These are phyloP conservation scores for Oreochromis mossambicus DNA, from an alignment of 2,797 vertebrate species.

Conservation along the genomic window DNA sequence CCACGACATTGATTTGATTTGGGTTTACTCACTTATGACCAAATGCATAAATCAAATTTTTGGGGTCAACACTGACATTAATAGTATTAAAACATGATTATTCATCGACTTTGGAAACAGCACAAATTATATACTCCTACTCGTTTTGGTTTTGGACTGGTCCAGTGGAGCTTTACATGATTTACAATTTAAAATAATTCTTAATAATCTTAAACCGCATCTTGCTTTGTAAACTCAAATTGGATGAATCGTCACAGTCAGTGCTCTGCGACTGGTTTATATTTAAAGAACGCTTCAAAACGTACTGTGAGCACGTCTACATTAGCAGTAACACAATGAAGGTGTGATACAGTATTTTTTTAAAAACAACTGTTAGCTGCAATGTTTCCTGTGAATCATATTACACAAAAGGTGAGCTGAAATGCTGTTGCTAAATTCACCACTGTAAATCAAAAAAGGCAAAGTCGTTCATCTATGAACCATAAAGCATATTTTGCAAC, in stretches of 20 bases:
- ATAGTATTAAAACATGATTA: not conserved
- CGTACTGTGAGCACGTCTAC: not conserved
- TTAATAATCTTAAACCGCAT: not conserved
- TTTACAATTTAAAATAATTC: not conserved
- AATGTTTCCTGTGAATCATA: not conserved
- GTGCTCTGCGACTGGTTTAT: not conserved
- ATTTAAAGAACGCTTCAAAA: not conserved
- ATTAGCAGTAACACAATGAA: not conserved
- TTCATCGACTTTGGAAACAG: not conserved
- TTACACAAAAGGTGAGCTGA: not conserved
- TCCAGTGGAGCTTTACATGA: not conserved
- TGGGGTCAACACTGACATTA: not conserved
- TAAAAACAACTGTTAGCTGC: not conserved
- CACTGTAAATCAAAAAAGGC: not conserved
- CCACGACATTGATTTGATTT: not conserved
- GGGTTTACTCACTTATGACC: not conserved
- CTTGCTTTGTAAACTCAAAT: not conserved
- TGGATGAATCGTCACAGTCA: not conserved
- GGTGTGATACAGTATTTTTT: not conserved
- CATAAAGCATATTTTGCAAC: not conserved
- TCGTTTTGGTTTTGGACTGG: not conserved
- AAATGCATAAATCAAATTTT: not conserved
- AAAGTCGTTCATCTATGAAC: not conserved
- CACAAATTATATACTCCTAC: not conserved
- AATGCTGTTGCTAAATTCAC: not conserved